These are phyloP conservation scores for Drosophila rellima DNA, from an alignment of 2,888 invertebrate genomes.

Conservation along the genomic window DNA sequence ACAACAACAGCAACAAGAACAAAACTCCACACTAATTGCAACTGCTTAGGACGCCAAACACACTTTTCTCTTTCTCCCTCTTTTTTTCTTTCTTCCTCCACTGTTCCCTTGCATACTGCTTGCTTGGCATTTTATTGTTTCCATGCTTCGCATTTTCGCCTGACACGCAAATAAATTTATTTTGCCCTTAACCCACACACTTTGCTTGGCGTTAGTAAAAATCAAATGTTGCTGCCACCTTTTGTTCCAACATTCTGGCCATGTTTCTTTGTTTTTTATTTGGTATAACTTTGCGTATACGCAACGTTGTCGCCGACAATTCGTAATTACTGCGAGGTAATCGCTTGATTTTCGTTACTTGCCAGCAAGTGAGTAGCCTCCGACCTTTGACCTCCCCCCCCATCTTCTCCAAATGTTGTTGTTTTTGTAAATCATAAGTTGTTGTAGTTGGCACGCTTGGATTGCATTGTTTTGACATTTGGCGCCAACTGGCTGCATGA, in stretches of 20 bases:
- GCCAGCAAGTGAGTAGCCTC: slow-evolving; percentile 18
- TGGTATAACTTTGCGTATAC: slow-evolving; percentile 57
- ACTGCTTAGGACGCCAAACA: slow-evolving; percentile 45
- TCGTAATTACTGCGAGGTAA: slow-evolving; percentile 71
- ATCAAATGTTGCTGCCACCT: slow-evolving; percentile 35
- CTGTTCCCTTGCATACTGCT: slow-evolving; percentile 6
- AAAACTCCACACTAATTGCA: slow-evolving; percentile 65
- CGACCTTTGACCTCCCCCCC: neutral
- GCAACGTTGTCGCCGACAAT: slow-evolving; percentile 42
- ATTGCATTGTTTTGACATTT: slow-evolving; percentile 77
- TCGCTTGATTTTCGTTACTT: slow-evolving; percentile 54
- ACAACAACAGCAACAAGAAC: slow-evolving; percentile 16
- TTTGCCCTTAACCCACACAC: slow-evolving; percentile 28
- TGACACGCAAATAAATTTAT: slow-evolving; percentile 73
- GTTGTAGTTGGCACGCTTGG: slow-evolving; percentile 46
- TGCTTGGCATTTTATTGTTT: slow-evolving; percentile 59
- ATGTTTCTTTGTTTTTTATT: neutral
- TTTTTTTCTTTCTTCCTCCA: slow-evolving; percentile 4
- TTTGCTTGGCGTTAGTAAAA: slow-evolving; percentile 14
- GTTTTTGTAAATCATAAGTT: slow-evolving; percentile 63
- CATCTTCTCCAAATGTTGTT: neutral
- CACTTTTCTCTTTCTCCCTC: slow-evolving; percentile 11
- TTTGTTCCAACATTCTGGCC: neutral
- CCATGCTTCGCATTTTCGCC: slow-evolving; percentile 61
- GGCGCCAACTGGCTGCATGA: slow-evolving; percentile 77